A percentile compares a stretch with the other conserved stretches of the same genome.
phyloP scores from a whole-genome alignment of 2,113 vertebrate species.

The human (Homo sapiens) region DNA sequence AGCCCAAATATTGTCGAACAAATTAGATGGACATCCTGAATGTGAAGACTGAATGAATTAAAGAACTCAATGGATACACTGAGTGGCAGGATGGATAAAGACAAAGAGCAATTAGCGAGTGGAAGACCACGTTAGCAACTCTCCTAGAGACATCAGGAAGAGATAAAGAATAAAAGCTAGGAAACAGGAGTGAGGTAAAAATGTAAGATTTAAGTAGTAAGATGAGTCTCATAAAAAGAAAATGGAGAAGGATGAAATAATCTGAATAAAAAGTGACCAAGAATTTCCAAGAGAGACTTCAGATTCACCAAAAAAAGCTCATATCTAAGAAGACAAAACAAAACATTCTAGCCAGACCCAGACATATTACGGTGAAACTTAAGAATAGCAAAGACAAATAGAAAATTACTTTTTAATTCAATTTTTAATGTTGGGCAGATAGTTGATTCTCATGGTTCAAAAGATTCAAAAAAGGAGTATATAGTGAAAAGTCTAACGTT shows the following conservation, averaged over 20 bases:
- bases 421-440: background rate
- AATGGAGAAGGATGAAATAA: background rate
- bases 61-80: background rate
- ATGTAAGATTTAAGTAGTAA: background rate
- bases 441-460: background rate
- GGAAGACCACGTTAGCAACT: background rate
- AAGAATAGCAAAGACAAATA: background rate
- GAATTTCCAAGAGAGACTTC: background rate
- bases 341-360: background rate
- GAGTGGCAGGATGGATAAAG: background rate
- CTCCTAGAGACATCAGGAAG: background rate
- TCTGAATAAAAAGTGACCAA: background rate
- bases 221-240: background rate
- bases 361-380: background rate
- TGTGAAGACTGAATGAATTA: background rate
- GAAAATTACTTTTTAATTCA: background rate
- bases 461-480: background rate
- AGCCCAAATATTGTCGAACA: background rate
- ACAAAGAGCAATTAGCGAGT: background rate
- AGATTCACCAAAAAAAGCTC: background rate
- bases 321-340: background rate
- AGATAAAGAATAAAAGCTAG: background rate
- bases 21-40: background rate
- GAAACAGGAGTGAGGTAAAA: background rate
- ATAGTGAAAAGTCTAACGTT: background rate